A percentile compares a stretch with the other conserved stretches of the same genome.
Evolutionary conservation across 2,113 vertebrate species (phyloP).

Genomic region (Aleadryas rufinucha): DNA sequence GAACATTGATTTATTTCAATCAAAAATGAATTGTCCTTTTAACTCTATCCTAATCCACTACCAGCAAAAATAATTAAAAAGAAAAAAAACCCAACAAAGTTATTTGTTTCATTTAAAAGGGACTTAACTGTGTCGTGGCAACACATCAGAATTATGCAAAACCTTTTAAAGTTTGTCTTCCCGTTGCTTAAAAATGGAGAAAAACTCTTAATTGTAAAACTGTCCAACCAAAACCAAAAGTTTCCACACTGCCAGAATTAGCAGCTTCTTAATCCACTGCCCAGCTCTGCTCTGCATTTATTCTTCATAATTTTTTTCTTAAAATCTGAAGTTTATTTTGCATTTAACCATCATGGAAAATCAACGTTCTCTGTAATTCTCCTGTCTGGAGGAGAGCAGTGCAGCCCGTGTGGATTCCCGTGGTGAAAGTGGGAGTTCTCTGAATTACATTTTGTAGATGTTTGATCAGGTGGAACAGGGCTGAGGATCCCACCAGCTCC

Average conservation of each 20-base stretch:
- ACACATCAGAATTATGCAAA: neutral
- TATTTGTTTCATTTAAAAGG: neutral
- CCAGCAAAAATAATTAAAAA: neutral
- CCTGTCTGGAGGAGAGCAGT: neutral
- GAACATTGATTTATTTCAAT: conserved; percentile 27
- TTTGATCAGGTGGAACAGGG: neutral
- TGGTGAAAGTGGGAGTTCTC: neutral
- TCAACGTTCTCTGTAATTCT: neutral
- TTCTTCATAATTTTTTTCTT: neutral
- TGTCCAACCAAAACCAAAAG: conserved; percentile 1
- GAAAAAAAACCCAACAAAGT: neutral
- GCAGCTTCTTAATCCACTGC: neutral
- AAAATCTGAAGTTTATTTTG: neutral
- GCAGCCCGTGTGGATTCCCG: fast-evolving
- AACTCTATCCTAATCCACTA: conserved; percentile 6
- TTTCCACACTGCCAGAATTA: neutral
- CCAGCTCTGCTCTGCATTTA: neutral
- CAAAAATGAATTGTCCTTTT: conserved; percentile 19
- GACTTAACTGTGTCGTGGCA: neutral
- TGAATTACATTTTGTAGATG: neutral
- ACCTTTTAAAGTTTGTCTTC: conserved; percentile 1
- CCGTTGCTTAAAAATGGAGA: neutral
- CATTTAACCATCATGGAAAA: neutral
- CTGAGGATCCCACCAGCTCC: neutral
- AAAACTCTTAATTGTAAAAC: conserved; percentile 26